Evolutionary conservation across 2,113 vertebrate genomes (phyloP), one percentile per base, ranked within the genome.

Genomic region (Halcyon malimbica): DNA sequence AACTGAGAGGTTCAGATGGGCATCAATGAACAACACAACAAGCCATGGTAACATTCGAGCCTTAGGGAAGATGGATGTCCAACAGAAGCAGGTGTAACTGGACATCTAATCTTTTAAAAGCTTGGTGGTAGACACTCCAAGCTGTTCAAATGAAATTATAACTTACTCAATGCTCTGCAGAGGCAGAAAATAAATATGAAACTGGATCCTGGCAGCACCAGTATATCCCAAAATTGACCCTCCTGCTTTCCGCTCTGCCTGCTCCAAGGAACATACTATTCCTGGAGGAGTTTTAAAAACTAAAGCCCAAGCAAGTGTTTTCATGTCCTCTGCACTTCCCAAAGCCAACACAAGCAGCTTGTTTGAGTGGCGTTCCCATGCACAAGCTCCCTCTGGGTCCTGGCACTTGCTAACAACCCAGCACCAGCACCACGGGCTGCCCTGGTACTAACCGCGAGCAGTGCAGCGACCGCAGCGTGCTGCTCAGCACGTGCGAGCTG

Each of bases 111-210:
- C 68, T 89, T 88, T 92, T 68, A 89, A 78, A 82, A 39, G 57
- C 57, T 76, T 4, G 1, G 35, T 51, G 29, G 33, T 24, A 73
- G 28, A 75, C 15, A 89, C 23, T 68, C 48, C 3, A 20, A 77
- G 75, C 46, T 88, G 68, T 62, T 92, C 44, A 93, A 77, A 70
- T n/a, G 5, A 93, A 89, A 93, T 42, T 35, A 19, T 62, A 83
- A 95, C 64, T 83, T 60, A 62, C 35, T 85, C 41, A 48, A 56
- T 2, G 10, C 29, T 76, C 74, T 77, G 19, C 48, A 73, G 46
- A 56, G 77, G 64, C 62, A 89, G 62, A 90, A 93, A 81, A 88
- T 63, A 92, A 87, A 90, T 53, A 67, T 20, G 44, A 93, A 87
- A 92, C 64, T 82, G 53, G 80, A 95, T 87, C 56, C 46, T 79